phyloP scores from a whole-genome alignment of 1,140 invertebrate species.

The Melitaea cinxia region DNA sequence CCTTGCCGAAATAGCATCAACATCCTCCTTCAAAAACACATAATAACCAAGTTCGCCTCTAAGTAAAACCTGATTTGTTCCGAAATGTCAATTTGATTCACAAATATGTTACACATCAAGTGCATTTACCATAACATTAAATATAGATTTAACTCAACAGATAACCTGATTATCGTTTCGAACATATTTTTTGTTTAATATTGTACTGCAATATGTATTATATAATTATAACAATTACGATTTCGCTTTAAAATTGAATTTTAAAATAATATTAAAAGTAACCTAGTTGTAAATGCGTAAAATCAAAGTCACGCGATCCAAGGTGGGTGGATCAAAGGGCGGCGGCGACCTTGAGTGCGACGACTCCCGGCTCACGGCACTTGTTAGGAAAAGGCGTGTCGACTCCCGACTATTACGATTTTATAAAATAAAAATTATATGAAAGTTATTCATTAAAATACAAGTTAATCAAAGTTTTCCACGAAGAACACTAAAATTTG shows the following conservation, averaged over 20 bases:
- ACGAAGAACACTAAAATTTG: not conserved
- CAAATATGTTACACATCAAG: not conserved
- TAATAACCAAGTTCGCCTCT: not conserved
- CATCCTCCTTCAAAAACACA: slow-evolving; percentile 41
- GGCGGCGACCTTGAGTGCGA: slow-evolving; percentile 76
- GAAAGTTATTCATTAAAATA: not conserved
- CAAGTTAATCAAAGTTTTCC: not conserved
- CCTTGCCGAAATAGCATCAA: slow-evolving; percentile 72
- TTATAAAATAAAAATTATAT: slow-evolving; percentile 42
- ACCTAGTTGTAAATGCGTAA: slow-evolving; percentile 66
- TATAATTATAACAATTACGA: not conserved
- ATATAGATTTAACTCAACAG: not conserved
- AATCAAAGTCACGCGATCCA: slow-evolving; percentile 76
- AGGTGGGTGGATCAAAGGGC: slow-evolving; percentile 81
- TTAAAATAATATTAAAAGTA: slow-evolving; percentile 24
- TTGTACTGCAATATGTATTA: no score
- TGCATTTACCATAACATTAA: not conserved
- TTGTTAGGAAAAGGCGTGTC: slow-evolving; percentile 82
- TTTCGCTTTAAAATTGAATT: not conserved
- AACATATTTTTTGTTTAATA: not conserved
- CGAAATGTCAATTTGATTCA: not conserved
- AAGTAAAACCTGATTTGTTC: not conserved
- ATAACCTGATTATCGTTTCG: not conserved
- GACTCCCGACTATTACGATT: slow-evolving; percentile 66
- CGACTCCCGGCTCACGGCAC: slow-evolving; percentile 80